A percentile compares a stretch with the other conserved stretches of the same genome.
These are phyloP conservation scores for Synanthedon vespiformis DNA, from an alignment of 2,888 invertebrate species.

Conservation along the genomic window DNA sequence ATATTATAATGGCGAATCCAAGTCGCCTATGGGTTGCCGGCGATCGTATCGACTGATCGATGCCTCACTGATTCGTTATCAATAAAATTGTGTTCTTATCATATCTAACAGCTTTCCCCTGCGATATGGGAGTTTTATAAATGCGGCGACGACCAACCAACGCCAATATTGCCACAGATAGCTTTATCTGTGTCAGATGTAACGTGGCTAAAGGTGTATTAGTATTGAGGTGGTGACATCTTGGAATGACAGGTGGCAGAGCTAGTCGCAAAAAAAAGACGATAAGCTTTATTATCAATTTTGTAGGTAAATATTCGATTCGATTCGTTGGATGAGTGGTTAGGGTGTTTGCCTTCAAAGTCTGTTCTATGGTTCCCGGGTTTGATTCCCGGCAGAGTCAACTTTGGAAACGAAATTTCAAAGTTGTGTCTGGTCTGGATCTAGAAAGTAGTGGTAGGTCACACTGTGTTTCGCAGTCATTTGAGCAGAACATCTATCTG, in stretches of 20 bases:
- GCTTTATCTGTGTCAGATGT: slow-evolving; percentile 53
- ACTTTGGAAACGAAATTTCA: too few species aligned
- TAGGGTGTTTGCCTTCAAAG: too few species aligned
- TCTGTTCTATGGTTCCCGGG: too few species aligned
- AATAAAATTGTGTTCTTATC: slow-evolving; percentile 66
- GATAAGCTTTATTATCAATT: too few species aligned
- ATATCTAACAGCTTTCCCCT: slow-evolving; percentile 67
- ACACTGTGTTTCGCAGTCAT: too few species aligned
- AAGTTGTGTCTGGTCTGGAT: too few species aligned
- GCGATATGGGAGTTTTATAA: slow-evolving; percentile 62
- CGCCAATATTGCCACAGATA: slow-evolving; percentile 42
- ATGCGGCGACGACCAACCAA: slow-evolving; percentile 27
- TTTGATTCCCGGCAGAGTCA: too few species aligned
- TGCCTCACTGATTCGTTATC: slow-evolving; percentile 55
- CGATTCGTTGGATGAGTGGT: too few species aligned
- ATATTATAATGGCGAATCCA: neutral
- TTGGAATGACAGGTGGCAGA: slow-evolving; percentile 38
- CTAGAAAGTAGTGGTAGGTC: too few species aligned
- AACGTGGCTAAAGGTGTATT: slow-evolving; percentile 9
- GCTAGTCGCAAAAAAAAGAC: neutral
- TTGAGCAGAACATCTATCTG: too few species aligned
- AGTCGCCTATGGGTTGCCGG: slow-evolving; percentile 26
- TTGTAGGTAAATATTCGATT: too few species aligned
- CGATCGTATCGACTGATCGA: slow-evolving; percentile 62
- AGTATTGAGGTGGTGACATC: slow-evolving; percentile 26